These are phyloP conservation scores for Hydropsyche betteni DNA, from an alignment of 2,888 invertebrate genomes.

Conservation along the genomic window DNA sequence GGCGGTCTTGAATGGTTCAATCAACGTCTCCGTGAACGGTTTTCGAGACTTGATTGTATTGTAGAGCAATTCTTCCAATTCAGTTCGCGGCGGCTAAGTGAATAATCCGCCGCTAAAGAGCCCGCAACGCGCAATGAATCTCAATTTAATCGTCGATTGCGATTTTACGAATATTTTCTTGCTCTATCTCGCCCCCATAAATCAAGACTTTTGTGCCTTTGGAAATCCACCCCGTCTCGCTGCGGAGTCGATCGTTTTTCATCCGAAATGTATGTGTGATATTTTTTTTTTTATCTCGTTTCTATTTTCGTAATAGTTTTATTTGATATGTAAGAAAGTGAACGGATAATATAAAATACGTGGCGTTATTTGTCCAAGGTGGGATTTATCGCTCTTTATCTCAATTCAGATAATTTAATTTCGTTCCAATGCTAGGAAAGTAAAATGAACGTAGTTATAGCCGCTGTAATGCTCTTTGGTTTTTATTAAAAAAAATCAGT, in stretches of 20 bases:
- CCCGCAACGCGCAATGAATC: conserved; percentile 3
- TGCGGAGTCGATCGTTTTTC: conserved; percentile 28
- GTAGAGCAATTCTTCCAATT: conserved; percentile 5
- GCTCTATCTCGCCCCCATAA: too few relatives aligned
- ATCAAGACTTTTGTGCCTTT: too few relatives aligned
- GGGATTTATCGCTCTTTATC: too few relatives aligned
- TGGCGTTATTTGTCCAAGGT: background rate
- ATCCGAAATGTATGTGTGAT: background rate
- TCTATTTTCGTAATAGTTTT: conserved; percentile 11
- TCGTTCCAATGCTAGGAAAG: too few relatives aligned
- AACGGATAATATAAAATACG: conserved; percentile 6
- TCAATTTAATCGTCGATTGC: conserved; percentile 7
- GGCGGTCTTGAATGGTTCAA: conserved; percentile 1
- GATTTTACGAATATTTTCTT: too few relatives aligned
- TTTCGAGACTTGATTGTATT: background rate
- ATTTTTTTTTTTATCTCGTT: conserved; percentile 12
- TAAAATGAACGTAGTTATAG: too few relatives aligned
- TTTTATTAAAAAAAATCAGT: too few relatives aligned
- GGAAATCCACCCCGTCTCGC: background rate
- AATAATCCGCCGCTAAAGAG: conserved; percentile 1
- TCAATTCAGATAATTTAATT: too few relatives aligned
- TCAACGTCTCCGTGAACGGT: background rate
- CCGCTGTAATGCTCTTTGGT: too few relatives aligned
- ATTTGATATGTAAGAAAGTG: conserved; percentile 26
- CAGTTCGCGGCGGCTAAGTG: background rate